Percentiles rank a stretch among this genome's conserved stretches.
These are phyloP conservation scores for Gobio occitaniae DNA, from an alignment of 2,797 vertebrate genomes.

Conservation along the genomic window DNA sequence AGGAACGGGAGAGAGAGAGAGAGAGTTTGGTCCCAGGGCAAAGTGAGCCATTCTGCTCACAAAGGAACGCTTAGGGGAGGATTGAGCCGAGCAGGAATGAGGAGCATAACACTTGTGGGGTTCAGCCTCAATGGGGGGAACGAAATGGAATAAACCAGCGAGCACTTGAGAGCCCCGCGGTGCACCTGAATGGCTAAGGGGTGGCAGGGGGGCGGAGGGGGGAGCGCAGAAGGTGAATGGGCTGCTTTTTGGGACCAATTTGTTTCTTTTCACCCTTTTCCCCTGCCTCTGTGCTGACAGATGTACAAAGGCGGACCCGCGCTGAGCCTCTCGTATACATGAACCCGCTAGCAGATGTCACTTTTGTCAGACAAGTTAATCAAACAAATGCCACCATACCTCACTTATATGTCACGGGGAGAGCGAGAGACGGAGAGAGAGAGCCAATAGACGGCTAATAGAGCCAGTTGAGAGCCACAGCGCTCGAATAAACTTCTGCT, in stretches of 20 bases:
- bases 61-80: constrained; percentile 87
- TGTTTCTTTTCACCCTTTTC: constrained; percentile 99
- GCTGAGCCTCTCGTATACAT: constrained; percentile 97
- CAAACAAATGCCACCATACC: constrained; percentile 99
- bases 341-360: constrained; percentile 98
- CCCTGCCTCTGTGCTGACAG: constrained; percentile 98
- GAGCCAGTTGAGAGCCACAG: constrained; percentile 58
- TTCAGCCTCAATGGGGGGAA: constrained; percentile 93
- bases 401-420: constrained; percentile 84
- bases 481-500: constrained; percentile 56
- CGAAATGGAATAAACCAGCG: constrained; percentile 99
- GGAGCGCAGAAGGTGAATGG: constrained; percentile 98
- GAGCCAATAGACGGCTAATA: constrained; percentile 60
- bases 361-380: constrained; percentile 99
- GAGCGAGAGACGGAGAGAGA: constrained; percentile 58
- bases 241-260: constrained; percentile 99
- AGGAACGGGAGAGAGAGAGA: constrained; percentile 68
- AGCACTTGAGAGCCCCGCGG: constrained; percentile 98
- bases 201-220: constrained; percentile 79
- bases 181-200: constrained; percentile 94
- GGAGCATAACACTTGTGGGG: constrained; percentile 99
- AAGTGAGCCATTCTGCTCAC: constrained; percentile 91
- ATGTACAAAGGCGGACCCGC: constrained; percentile 99
- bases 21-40: constrained; percentile 86
- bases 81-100: constrained; percentile 86